phyloP scores from a whole-genome alignment of 2,797 vertebrate species.

The Morelia viridis region DNA sequence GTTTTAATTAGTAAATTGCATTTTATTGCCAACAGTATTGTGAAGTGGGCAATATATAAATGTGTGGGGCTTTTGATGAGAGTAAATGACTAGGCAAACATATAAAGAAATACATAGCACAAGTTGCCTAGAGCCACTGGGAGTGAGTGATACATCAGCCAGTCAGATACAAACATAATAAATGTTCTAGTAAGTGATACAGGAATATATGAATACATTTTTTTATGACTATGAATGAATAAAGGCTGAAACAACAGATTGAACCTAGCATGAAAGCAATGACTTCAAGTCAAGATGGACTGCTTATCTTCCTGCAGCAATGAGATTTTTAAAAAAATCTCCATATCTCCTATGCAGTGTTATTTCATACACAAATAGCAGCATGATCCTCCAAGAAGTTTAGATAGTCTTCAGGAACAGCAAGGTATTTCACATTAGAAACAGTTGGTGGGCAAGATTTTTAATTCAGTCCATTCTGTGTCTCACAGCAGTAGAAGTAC shows the following conservation, averaged over 20 bases:
- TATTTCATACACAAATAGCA: slow-evolving; percentile 13
- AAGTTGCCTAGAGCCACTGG: not conserved
- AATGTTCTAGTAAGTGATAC: not conserved
- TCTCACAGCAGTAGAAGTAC: slow-evolving; percentile 55
- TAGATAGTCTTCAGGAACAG: slow-evolving; percentile 35
- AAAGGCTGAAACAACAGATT: not conserved
- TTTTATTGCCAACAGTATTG: not conserved
- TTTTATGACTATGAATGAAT: not conserved
- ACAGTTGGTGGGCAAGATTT: slow-evolving; percentile 14
- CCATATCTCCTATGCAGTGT: not conserved
- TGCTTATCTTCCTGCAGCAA: not conserved
- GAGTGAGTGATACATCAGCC: not conserved
- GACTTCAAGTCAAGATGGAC: not conserved
- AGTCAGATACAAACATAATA: not conserved
- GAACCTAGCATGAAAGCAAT: not conserved
- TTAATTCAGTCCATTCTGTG: slow-evolving; percentile 16
- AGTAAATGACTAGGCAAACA: not conserved
- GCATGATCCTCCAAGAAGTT: slow-evolving; percentile 31
- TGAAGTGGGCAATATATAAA: not conserved
- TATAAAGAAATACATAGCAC: not conserved
- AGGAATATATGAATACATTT: not conserved
- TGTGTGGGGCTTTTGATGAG: not conserved
- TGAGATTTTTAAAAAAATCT: not conserved
- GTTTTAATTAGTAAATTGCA: not conserved
- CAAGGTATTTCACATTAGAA: slow-evolving; percentile 29